phyloP scores from a whole-genome alignment of 2,113 vertebrate genomes.

The Hypanus sabinus region DNA sequence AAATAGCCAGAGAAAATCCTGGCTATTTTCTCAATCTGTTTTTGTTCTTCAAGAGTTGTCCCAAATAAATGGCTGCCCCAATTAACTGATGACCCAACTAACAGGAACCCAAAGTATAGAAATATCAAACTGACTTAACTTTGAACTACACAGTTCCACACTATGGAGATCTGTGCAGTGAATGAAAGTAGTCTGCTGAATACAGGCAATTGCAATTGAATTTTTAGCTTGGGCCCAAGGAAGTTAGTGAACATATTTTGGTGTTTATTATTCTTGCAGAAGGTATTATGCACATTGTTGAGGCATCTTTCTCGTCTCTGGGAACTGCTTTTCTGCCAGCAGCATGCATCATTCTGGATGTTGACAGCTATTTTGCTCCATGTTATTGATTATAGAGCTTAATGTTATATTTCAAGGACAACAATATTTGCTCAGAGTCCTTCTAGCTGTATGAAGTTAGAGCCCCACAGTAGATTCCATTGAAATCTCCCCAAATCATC shows the following conservation, averaged over 20 bases:
- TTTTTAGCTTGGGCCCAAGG: background rate
- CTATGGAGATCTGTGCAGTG: background rate
- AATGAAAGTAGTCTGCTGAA: background rate
- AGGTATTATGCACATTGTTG: background rate
- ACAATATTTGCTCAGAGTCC: background rate
- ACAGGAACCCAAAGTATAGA: too few relatives aligned
- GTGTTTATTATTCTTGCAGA: background rate
- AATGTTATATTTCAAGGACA: slow-evolving; percentile 4
- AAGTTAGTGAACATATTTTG: background rate
- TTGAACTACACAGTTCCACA: background rate
- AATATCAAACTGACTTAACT: background rate
- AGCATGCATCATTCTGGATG: background rate
- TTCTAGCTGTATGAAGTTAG: background rate
- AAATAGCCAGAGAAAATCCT: too few relatives aligned
- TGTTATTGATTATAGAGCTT: background rate
- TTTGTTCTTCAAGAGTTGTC: too few relatives aligned
- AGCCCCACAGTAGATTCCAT: background rate
- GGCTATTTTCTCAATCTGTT: too few relatives aligned
- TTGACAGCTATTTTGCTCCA: background rate
- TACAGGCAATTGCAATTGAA: background rate
- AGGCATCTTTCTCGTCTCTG: background rate
- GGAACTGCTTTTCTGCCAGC: background rate
- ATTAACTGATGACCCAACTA: too few relatives aligned
- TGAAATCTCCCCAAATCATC: background rate
- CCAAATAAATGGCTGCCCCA: too few relatives aligned